A percentile compares a stretch with the other conserved stretches of the same genome.
These are phyloP conservation scores for Eristalis arbustorum DNA, from an alignment of 2,888 invertebrate genomes.

Conservation along the genomic window DNA sequence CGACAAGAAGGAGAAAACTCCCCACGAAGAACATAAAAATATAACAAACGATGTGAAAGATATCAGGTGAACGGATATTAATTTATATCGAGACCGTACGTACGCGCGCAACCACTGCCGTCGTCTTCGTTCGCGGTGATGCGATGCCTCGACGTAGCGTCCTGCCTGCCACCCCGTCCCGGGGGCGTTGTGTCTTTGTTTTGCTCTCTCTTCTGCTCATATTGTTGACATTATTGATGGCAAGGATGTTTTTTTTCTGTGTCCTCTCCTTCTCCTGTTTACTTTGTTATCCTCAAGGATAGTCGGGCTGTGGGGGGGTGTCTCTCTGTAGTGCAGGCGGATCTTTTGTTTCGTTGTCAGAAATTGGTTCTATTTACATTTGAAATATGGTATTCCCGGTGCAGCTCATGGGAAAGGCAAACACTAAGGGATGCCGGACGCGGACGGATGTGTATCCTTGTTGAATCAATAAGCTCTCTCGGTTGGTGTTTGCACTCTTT, in stretches of 20 bases:
- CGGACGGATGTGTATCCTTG: conserved; percentile 24
- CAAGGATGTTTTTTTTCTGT: conserved; percentile 35
- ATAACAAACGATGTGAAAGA: conserved; percentile 67
- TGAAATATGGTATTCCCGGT: conserved; percentile 24
- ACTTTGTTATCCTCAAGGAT: conserved; percentile 58
- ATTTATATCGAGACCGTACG: conserved; percentile 59
- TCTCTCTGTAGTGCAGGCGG: conserved; percentile 4
- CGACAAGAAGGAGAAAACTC: background rate
- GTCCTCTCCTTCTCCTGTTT: conserved; percentile 26
- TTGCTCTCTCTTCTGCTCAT: conserved; percentile 34
- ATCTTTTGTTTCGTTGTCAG: conserved; percentile 13
- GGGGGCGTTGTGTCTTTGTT: background rate
- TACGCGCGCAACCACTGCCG: background rate
- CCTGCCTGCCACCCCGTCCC: background rate
- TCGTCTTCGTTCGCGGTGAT: background rate
- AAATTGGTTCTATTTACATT: conserved; percentile 11
- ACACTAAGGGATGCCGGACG: conserved; percentile 1
- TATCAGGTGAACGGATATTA: conserved; percentile 70
- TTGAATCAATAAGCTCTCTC: conserved; percentile 48
- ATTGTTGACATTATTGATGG: conserved; percentile 69
- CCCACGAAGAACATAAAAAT: conserved; percentile 14
- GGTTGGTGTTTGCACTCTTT: conserved; percentile 12
- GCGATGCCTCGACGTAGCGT: background rate
- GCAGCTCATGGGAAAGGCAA: conserved; percentile 41
- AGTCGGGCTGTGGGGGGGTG: background rate